phyloP scores from a whole-genome alignment of 92 coral and sea anemone genomes.

The Epizoanthus fatuus region DNA sequence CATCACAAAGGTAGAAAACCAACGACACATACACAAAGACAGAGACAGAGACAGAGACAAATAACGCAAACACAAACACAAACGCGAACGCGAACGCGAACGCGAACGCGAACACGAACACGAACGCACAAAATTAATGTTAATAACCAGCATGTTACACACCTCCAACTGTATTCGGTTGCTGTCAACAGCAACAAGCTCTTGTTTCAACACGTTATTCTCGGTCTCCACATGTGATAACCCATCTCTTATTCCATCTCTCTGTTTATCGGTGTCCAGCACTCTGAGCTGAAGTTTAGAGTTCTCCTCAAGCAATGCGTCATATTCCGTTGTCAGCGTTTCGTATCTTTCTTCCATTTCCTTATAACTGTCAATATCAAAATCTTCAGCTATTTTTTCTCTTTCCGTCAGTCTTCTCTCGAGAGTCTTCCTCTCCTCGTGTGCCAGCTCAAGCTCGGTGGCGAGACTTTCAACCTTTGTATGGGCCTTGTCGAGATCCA shows the following conservation, averaged over 20 bases:
- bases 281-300: constrained; percentile 36
- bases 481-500: constrained; percentile 81
- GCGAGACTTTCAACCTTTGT: constrained; percentile 60
- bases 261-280: constrained; percentile 16
- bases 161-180: constrained; percentile 48
- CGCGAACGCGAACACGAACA: too few species aligned
- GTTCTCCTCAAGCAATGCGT: constrained; percentile 41
- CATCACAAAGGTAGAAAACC: too few species aligned
- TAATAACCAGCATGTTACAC: not conserved
- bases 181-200: constrained; percentile 33
- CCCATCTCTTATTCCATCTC: constrained; percentile 25
- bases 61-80: too few species aligned
- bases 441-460: constrained; percentile 31
- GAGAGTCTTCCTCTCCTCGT: constrained; percentile 25
- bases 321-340: constrained; percentile 66
- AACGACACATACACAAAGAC: too few species aligned
- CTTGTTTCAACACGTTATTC: constrained; percentile 20
- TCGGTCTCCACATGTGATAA: not conserved
- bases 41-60: too few species aligned
- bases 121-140: too few species aligned
- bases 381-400: constrained; percentile 12
- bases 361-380: constrained; percentile 58
- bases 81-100: too few species aligned
- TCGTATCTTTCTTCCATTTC: constrained; percentile 64
- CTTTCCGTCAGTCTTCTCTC: constrained; percentile 21